Percentiles rank a stretch among this genome's conserved stretches.
phyloP scores from a whole-genome alignment of 2,113 vertebrate species.

The Alligator sinensis region DNA sequence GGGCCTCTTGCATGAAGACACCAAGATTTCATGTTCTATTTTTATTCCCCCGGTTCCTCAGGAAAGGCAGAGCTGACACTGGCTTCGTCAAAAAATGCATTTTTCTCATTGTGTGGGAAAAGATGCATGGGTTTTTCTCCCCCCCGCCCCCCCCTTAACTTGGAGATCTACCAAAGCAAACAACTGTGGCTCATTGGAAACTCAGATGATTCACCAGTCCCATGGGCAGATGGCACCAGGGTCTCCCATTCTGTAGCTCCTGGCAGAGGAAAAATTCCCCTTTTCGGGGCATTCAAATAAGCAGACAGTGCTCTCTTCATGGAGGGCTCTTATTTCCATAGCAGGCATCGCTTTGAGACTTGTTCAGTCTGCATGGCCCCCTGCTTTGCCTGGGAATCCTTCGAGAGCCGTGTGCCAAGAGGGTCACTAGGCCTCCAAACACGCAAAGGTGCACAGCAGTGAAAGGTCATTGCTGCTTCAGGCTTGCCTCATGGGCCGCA shows the following conservation, averaged over 20 bases:
- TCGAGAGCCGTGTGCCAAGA: background rate
- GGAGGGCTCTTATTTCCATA: background rate
- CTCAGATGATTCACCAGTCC: constrained; percentile 75
- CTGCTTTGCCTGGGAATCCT: accelerated
- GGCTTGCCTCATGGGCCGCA: background rate
- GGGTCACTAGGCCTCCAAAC: background rate
- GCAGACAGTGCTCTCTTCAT: background rate
- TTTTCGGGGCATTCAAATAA: constrained; percentile 58
- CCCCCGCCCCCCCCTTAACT: constrained; percentile 68
- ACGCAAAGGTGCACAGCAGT: background rate
- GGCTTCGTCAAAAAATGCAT: constrained; percentile 40
- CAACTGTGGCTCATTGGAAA: constrained; percentile 71
- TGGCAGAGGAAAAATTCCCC: constrained; percentile 70
- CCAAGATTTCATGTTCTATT: constrained; percentile 63
- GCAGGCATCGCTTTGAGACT: accelerated
- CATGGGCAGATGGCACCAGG: constrained; percentile 74
- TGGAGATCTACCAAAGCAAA: constrained; percentile 75
- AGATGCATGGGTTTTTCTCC: constrained; percentile 67
- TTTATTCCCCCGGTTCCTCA: constrained; percentile 68
- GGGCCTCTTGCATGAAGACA: constrained; percentile 21
- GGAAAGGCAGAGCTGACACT: constrained; percentile 65
- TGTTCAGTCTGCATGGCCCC: background rate
- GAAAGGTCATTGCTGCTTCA: too few species aligned
- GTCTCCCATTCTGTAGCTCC: constrained; percentile 62
- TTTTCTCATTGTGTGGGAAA: constrained; percentile 76